Evolutionary conservation across 2,888 invertebrate genomes (phyloP).

Genomic region (Yponomeuta sedellus): DNA sequence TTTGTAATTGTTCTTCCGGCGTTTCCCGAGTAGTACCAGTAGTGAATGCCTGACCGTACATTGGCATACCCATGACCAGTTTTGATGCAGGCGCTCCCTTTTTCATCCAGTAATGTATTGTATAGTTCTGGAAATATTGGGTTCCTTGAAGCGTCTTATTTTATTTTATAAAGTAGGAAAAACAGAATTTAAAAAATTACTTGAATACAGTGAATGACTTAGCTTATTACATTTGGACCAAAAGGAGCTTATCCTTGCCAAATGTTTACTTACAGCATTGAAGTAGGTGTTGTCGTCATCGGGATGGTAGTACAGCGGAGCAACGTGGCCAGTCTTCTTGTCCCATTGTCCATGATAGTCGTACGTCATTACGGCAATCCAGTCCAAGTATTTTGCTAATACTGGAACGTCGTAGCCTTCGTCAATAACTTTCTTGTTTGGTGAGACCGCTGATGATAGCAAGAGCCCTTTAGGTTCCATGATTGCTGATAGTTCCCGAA

Average conservation of each 20-base stretch:
- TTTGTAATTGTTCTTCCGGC: conserved; percentile 34
- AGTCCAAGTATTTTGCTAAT: conserved; percentile 85
- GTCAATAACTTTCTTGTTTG: conserved; percentile 91
- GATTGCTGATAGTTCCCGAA: conserved; percentile 82
- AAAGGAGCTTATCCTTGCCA: conserved; percentile 16
- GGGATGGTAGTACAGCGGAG: conserved; percentile 88
- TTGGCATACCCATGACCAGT: conserved; percentile 91
- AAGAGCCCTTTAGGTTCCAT: conserved; percentile 82
- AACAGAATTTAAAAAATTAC: too few relatives aligned
- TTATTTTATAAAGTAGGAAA: too few relatives aligned
- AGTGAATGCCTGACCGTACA: conserved; percentile 92
- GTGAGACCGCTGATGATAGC: conserved; percentile 90
- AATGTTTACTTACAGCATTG: conserved; percentile 80
- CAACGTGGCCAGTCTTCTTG: conserved; percentile 92
- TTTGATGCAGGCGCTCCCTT: conserved; percentile 89
- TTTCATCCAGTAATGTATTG: conserved; percentile 92
- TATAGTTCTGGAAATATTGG: conserved; percentile 80
- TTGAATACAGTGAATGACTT: too few relatives aligned
- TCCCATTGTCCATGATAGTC: conserved; percentile 96
- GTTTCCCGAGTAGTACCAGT: conserved; percentile 30
- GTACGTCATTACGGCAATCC: conserved; percentile 95
- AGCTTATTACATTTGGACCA: too few relatives aligned
- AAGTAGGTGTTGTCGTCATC: conserved; percentile 89
- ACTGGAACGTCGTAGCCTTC: conserved; percentile 89
- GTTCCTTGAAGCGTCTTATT: background rate